A percentile compares a stretch with the other conserved stretches of the same genome.
These are phyloP conservation scores for Acrocephalus scirpaceus DNA, from an alignment of 2,797 vertebrate species.

Conservation along the genomic window DNA sequence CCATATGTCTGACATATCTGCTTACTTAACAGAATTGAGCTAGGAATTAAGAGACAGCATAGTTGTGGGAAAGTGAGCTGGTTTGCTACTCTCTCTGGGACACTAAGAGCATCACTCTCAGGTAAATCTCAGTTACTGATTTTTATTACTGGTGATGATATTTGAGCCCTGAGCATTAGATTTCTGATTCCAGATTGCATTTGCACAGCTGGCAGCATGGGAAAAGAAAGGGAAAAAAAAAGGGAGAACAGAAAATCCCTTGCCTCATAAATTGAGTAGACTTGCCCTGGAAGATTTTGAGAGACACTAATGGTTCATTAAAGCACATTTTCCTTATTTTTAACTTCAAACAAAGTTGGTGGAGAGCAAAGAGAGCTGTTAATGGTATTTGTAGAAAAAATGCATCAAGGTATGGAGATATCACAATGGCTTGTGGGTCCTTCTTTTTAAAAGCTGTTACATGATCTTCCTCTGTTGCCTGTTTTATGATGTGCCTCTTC, in stretches of 20 bases:
- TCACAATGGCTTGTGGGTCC: neutral
- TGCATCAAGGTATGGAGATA: neutral
- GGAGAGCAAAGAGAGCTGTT: neutral
- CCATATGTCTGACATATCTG: neutral
- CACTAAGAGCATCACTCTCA: neutral
- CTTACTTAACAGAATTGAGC: neutral
- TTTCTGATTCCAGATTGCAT: neutral
- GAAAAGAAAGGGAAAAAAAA: neutral
- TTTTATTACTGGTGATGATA: constrained; percentile 5
- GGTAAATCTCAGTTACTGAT: neutral
- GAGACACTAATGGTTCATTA: neutral
- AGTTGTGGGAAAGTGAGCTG: neutral
- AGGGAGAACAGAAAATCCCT: neutral
- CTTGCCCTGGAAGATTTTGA: neutral
- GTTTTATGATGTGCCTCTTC: neutral
- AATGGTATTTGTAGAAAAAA: neutral
- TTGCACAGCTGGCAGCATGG: neutral
- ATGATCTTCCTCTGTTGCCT: neutral
- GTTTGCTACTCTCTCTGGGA: neutral
- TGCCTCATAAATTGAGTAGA: neutral
- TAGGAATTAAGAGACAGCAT: neutral
- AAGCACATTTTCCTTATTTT: neutral
- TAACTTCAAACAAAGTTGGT: neutral
- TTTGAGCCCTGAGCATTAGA: neutral
- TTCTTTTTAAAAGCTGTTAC: neutral